Evolutionary conservation across 2,113 vertebrate species (phyloP).

Genomic region (Synodontis membranacea): DNA sequence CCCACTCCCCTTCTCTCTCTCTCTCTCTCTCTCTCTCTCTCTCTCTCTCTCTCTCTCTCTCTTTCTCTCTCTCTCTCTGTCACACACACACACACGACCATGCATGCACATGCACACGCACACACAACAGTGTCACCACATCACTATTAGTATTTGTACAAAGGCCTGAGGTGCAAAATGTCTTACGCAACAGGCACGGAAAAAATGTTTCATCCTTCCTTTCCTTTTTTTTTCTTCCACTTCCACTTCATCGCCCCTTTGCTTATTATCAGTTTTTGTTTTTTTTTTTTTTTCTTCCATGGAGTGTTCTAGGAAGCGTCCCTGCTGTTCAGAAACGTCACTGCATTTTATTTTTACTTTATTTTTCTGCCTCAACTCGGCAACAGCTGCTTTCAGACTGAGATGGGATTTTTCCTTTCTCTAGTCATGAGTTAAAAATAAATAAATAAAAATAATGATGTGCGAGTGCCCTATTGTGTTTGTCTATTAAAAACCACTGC

Average conservation of each 20-base stretch:
- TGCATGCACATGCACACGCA: slow-evolving; percentile 2
- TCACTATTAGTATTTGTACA: slow-evolving; percentile 9
- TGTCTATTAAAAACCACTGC: slow-evolving; percentile 27
- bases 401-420: neutral
- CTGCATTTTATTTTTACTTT: slow-evolving; percentile 18
- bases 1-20: too few relatives aligned
- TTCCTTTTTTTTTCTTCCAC: neutral
- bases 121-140: neutral
- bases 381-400: neutral
- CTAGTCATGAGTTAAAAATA: neutral
- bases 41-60: too few relatives aligned
- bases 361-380: neutral
- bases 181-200: neutral
- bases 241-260: neutral
- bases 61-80: neutral
- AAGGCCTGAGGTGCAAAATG: neutral
- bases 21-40: too few relatives aligned
- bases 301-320: neutral
- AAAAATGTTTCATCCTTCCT: neutral
- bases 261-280: slow-evolving; percentile 8
- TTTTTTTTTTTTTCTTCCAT: neutral
- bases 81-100: slow-evolving; percentile 12
- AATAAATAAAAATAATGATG: neutral
- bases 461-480: neutral
- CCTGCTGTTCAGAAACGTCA: slow-evolving; percentile 30